A percentile compares a stretch with the other conserved stretches of the same genome.
These are phyloP conservation scores for Schizotus pectinicornis DNA, from an alignment of 2,888 invertebrate genomes.

Conservation along the genomic window DNA sequence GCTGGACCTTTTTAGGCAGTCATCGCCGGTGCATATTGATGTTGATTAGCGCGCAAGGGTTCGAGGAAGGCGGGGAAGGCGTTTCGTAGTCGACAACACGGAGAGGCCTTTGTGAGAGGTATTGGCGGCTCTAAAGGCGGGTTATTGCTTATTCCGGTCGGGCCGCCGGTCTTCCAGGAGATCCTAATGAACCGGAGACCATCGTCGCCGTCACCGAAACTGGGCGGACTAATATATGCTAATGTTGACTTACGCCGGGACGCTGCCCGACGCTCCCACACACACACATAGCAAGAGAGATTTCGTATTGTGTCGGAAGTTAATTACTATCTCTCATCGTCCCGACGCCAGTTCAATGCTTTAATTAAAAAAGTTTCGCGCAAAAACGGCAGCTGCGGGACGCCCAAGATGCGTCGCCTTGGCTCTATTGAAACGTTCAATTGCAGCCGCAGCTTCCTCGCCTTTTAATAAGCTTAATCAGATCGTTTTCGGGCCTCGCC, in stretches of 20 bases:
- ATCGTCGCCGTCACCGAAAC: constrained; percentile 26
- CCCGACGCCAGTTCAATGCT: not conserved
- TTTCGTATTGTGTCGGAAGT: too few species aligned
- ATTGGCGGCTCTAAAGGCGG: constrained; percentile 30
- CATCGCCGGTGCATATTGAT: constrained; percentile 36
- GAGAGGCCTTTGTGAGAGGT: constrained; percentile 23
- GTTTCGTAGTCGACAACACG: constrained; percentile 18
- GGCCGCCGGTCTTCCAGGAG: constrained; percentile 34
- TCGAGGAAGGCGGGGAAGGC: constrained; percentile 24
- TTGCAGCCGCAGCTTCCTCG: not conserved
- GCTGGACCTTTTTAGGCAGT: constrained; percentile 31
- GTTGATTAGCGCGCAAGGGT: constrained; percentile 33
- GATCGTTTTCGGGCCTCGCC: too few species aligned
- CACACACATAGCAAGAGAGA: too few species aligned
- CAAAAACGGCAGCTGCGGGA: not conserved
- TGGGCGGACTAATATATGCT: constrained; percentile 43
- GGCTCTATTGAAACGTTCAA: constrained; percentile 7
- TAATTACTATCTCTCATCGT: too few species aligned
- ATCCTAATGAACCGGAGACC: constrained; percentile 39
- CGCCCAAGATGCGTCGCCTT: not conserved
- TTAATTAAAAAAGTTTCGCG: constrained; percentile 19
- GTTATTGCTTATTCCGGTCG: constrained; percentile 37
- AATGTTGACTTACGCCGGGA: constrained; percentile 35
- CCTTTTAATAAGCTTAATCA: too few species aligned
- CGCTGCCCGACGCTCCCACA: too few species aligned